Percentiles rank a stretch among this genome's conserved stretches.
These are phyloP conservation scores for Eriocheir sinensis DNA, from an alignment of 1,140 invertebrate genomes.

Conservation along the genomic window DNA sequence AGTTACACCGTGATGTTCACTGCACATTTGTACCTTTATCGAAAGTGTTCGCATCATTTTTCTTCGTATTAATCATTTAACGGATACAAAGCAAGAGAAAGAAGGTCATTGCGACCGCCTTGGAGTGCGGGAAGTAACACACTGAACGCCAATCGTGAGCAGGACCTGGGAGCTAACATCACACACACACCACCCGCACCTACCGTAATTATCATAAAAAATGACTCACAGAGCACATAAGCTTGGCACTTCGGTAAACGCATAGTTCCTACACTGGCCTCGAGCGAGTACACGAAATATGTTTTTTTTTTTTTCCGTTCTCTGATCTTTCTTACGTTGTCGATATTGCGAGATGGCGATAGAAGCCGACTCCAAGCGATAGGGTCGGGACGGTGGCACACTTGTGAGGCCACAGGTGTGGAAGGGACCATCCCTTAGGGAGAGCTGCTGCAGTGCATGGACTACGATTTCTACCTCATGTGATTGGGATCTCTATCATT, in stretches of 20 bases:
- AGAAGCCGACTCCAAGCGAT: background rate
- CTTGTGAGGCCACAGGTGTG: slow-evolving; percentile 56
- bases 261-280: background rate
- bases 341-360: background rate
- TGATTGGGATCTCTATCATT: too few relatives aligned
- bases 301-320: too few relatives aligned
- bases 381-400: slow-evolving; percentile 41
- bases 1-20: background rate
- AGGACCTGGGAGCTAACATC: background rate
- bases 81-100: background rate
- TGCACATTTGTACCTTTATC: background rate
- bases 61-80: slow-evolving; percentile 17
- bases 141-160: background rate
- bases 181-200: slow-evolving; percentile 6
- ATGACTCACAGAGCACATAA: background rate
- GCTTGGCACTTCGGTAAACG: background rate
- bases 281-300: background rate
- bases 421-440: background rate
- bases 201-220: background rate
- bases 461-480: background rate
- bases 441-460: background rate
- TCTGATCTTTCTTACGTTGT: too few relatives aligned
- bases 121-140: background rate
- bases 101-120: background rate
- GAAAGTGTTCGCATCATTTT: background rate